phyloP scores from a whole-genome alignment of 2,797 vertebrate species.

The Chaenodraco wilsoni region DNA sequence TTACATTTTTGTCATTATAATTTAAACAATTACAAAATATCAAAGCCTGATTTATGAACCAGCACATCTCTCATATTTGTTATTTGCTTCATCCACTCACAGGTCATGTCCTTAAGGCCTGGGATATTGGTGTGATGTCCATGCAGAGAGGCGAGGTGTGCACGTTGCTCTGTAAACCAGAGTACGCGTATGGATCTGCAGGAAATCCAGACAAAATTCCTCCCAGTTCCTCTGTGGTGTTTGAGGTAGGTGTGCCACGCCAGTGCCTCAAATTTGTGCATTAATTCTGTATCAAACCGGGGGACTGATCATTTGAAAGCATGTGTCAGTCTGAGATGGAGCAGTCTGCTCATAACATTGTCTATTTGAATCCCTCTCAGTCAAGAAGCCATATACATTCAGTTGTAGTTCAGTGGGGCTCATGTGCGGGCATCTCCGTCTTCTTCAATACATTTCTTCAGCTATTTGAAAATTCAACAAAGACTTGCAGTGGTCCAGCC shows the following conservation, averaged over 20 bases:
- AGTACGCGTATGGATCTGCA: slow-evolving; percentile 90
- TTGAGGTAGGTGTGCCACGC: slow-evolving; percentile 85
- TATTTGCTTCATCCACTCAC: slow-evolving; percentile 41
- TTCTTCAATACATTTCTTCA: slow-evolving; percentile 24
- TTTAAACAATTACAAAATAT: not conserved
- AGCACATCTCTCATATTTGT: not conserved
- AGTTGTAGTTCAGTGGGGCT: slow-evolving; percentile 8
- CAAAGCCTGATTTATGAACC: not conserved
- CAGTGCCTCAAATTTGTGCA: slow-evolving; percentile 20
- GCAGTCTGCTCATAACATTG: slow-evolving; percentile 56
- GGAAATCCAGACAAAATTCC: slow-evolving; percentile 94
- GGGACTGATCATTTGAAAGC: slow-evolving; percentile 37
- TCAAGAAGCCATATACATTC: slow-evolving; percentile 21
- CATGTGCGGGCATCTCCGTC: slow-evolving; percentile 1
- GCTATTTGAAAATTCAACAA: not conserved
- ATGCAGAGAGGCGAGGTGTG: slow-evolving; percentile 95
- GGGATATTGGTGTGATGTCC: slow-evolving; percentile 92
- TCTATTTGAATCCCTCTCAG: slow-evolving; percentile 47
- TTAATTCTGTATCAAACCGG: slow-evolving; percentile 8
- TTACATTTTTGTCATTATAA: not conserved
- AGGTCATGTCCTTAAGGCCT: slow-evolving; percentile 97
- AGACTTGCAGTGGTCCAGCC: too few relatives aligned
- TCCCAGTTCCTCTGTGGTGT: slow-evolving; percentile 90
- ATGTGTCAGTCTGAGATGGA: slow-evolving; percentile 44
- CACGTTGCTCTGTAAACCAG: slow-evolving; percentile 90